phyloP scores from a whole-genome alignment of 2,797 vertebrate species.

The Tamandua tetradactyla region DNA sequence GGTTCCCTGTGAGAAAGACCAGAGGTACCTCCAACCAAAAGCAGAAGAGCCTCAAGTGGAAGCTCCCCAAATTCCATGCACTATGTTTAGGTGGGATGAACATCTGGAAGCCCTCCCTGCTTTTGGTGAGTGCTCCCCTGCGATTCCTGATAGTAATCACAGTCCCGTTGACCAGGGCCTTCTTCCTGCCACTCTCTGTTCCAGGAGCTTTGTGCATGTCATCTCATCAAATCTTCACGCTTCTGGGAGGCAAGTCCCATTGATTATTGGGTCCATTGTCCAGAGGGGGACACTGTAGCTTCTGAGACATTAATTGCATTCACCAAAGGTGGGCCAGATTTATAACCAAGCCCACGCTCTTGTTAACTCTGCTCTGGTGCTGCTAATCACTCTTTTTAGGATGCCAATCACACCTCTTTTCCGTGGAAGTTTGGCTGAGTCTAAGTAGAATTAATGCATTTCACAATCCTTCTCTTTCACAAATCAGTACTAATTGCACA shows the following conservation, averaged over 20 bases:
- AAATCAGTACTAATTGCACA: slow-evolving; percentile 15
- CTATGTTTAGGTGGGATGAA: background rate
- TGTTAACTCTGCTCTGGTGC: background rate
- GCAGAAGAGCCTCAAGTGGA: background rate
- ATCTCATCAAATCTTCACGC: background rate
- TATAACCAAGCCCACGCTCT: background rate
- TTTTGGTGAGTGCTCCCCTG: background rate
- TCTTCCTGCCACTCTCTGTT: background rate
- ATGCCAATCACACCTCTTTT: background rate
- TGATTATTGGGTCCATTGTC: background rate
- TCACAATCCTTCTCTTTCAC: background rate
- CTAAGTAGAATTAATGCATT: background rate
- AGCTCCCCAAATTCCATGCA: background rate
- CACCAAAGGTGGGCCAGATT: background rate
- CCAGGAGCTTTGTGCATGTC: background rate
- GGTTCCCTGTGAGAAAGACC: background rate
- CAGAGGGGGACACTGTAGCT: background rate
- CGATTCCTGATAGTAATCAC: background rate
- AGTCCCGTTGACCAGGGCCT: background rate
- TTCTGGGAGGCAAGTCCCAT: background rate
- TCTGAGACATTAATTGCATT: background rate
- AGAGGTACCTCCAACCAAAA: background rate
- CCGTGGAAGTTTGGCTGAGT: background rate
- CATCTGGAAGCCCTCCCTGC: background rate
- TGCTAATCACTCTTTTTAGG: background rate